Evolutionary conservation across 2,797 vertebrate genomes (phyloP).

Genomic region (Sphenodon punctatus): DNA sequence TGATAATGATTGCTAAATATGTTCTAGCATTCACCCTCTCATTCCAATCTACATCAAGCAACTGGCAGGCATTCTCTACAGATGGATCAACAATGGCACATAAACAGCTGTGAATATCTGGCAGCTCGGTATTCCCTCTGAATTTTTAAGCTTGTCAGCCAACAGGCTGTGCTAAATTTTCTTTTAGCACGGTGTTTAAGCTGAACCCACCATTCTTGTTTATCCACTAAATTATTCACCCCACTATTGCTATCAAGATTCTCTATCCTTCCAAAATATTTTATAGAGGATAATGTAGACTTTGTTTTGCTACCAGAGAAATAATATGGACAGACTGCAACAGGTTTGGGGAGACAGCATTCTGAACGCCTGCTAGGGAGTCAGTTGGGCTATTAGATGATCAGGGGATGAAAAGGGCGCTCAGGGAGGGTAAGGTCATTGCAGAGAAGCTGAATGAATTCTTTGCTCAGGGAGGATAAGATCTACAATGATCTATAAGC

Average conservation of each 20-base stretch:
- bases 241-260: background rate
- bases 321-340: background rate
- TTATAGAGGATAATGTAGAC: background rate
- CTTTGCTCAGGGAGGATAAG: too few relatives aligned
- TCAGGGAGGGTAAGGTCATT: too few relatives aligned
- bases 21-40: conserved; percentile 4
- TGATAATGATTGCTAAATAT: conserved; percentile 12
- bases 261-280: background rate
- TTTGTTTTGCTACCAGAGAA: background rate
- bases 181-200: background rate
- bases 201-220: background rate
- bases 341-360: background rate
- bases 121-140: background rate
- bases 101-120: background rate
- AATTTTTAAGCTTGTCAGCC: background rate
- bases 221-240: background rate
- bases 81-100: conserved; percentile 15
- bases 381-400: too few relatives aligned
- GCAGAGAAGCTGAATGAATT: too few relatives aligned
- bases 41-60: background rate
- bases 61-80: background rate
- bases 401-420: too few relatives aligned
- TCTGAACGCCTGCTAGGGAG: too few relatives aligned
- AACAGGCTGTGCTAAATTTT: background rate
- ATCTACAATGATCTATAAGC: too few relatives aligned